Evolutionary conservation across 2,888 invertebrate species (phyloP).

Genomic region (Oscheius sp.): DNA sequence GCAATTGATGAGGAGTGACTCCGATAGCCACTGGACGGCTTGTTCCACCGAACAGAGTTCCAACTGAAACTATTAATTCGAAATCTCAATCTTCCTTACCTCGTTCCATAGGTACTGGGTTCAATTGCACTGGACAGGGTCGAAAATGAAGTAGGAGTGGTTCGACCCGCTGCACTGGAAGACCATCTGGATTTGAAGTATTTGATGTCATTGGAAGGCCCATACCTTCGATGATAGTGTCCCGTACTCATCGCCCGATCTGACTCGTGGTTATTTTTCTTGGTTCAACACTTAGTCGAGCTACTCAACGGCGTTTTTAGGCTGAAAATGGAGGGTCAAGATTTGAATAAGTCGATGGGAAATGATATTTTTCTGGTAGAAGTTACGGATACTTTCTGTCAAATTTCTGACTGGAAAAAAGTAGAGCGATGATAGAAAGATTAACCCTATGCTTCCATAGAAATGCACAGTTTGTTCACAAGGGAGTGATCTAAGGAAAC

Average conservation of each 20-base stretch:
- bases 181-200: slow-evolving; percentile 43
- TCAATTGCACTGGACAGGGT: slow-evolving; percentile 49
- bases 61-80: slow-evolving; percentile 47
- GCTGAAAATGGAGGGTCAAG: too few relatives aligned
- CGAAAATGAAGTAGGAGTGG: slow-evolving; percentile 45
- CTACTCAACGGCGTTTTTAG: background rate
- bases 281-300: slow-evolving; percentile 9
- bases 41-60: slow-evolving; percentile 68
- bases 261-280: background rate
- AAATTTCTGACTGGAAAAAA: too few relatives aligned
- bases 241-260: slow-evolving; percentile 32
- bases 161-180: slow-evolving; percentile 36
- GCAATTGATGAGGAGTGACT: slow-evolving; percentile 48
- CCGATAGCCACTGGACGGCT: slow-evolving; percentile 56
- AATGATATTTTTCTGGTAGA: too few relatives aligned
- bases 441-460: too few relatives aligned
- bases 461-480: too few relatives aligned
- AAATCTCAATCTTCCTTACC: background rate
- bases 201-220: too few relatives aligned
- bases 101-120: slow-evolving; percentile 57
- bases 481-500: too few relatives aligned
- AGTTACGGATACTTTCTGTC: too few relatives aligned
- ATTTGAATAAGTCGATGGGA: too few relatives aligned
- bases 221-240: slow-evolving; percentile 37
- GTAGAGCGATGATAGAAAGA: too few relatives aligned